Conservation (phyloP, 2,797 vertebrate species). For the Mus spretus region DNA sequence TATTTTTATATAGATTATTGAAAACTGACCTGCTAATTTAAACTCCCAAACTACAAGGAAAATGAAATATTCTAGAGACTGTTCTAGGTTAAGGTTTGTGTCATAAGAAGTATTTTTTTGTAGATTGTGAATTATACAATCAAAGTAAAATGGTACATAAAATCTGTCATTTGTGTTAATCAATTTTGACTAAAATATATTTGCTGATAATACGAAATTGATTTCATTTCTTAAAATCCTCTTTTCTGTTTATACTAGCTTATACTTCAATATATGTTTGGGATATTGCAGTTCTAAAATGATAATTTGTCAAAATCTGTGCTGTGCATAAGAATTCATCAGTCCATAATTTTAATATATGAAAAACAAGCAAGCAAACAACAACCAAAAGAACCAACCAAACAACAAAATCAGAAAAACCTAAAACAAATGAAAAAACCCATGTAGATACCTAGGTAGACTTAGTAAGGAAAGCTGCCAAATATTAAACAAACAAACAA, state of each 20-base stretch:
- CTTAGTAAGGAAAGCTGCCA: background rate
- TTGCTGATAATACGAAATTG: background rate
- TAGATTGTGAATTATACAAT: background rate
- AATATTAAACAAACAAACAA: background rate
- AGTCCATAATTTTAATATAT: background rate
- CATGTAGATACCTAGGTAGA: background rate
- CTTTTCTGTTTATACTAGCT: background rate
- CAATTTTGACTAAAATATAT: background rate
- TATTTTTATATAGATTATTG: background rate
- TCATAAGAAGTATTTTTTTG: background rate
- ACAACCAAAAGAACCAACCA: too few relatives aligned
- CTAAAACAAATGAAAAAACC: background rate
- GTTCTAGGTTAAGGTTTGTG: background rate
- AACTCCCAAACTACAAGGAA: background rate
- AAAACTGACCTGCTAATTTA: background rate
- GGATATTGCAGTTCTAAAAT: background rate
- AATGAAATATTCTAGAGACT: background rate
- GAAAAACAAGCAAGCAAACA: background rate
- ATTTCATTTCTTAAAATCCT: background rate
- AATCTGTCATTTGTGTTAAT: background rate
- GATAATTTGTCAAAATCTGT: background rate
- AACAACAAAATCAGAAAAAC: too few relatives aligned
- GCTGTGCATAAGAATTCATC: background rate
- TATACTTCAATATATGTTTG: too few relatives aligned
- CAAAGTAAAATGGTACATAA: background rate